Evolutionary conservation across 1,140 invertebrate species (phyloP).

Genomic region (Danaus melanippus): DNA sequence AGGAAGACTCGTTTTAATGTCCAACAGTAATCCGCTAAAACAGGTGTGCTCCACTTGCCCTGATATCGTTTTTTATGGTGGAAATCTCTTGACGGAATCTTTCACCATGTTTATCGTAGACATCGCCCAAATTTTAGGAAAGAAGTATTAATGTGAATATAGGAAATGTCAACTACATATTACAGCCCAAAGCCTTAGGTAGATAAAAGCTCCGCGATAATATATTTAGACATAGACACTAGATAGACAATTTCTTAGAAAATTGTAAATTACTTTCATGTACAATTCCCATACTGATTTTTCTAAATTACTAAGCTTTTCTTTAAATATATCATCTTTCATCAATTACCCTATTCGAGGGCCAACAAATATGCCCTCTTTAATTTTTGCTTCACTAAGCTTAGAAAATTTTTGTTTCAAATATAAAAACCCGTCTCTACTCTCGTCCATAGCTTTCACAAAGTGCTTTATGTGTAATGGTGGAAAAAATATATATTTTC

Average conservation of each 20-base stretch:
- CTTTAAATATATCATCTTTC: neutral
- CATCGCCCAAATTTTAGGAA: conserved; percentile 1
- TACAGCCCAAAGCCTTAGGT: conserved; percentile 3
- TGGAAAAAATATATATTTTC: conserved; percentile 4
- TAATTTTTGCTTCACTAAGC: neutral
- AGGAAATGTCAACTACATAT: neutral
- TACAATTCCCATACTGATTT: conserved; percentile 1
- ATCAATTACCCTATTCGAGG: neutral
- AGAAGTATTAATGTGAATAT: neutral
- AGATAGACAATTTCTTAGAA: neutral
- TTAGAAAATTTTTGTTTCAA: no score
- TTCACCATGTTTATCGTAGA: conserved; percentile 1
- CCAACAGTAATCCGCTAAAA: conserved; percentile 3
- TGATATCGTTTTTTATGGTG: conserved; percentile 3
- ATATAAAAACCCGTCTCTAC: no score
- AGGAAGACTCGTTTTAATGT: conserved; percentile 1
- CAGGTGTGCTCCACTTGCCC: neutral
- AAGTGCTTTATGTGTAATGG: conserved; percentile 14
- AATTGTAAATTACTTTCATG: no score
- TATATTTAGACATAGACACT: conserved; percentile 1
- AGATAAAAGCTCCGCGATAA: conserved; percentile 4
- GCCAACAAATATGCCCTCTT: conserved; percentile 1
- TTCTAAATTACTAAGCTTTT: neutral
- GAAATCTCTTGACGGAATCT: neutral
- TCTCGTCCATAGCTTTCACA: conserved; percentile 1